Evolutionary conservation across 2,888 invertebrate genomes (phyloP).

Genomic region (Clanis bilineata): DNA sequence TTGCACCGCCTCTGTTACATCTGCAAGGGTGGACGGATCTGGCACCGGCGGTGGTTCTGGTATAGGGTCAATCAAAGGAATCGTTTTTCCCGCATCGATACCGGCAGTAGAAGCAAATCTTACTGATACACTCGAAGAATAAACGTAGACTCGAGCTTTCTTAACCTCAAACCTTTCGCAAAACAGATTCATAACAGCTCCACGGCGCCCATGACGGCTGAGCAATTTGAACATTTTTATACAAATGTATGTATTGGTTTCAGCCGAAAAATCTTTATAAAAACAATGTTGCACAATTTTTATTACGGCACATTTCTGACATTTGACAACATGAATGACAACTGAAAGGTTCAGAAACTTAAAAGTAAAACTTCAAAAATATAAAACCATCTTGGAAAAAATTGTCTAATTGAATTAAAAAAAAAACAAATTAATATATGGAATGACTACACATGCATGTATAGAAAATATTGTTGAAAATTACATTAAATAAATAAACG

Average conservation of each 20-base stretch:
- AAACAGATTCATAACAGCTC: slow-evolving; percentile 62
- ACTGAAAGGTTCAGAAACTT: no score
- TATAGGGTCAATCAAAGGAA: slow-evolving; percentile 57
- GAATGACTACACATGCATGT: no score
- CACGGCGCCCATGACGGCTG: slow-evolving; percentile 64
- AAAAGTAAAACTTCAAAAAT: no score
- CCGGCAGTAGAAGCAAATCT: slow-evolving; percentile 62
- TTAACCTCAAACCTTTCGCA: slow-evolving; percentile 76
- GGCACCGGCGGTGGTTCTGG: slow-evolving; percentile 76
- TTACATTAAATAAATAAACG: no score
- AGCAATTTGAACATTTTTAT: slow-evolving; percentile 68
- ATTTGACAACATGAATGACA: no score
- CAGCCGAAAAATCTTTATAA: slow-evolving; percentile 16
- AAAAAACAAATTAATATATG: no score
- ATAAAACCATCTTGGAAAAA: no score
- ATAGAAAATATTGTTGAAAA: no score
- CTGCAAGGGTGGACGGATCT: slow-evolving; percentile 52
- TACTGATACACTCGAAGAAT: slow-evolving; percentile 61
- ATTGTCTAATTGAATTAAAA: no score
- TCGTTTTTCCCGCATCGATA: slow-evolving; percentile 51
- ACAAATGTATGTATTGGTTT: slow-evolving; percentile 10
- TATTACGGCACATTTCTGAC: slow-evolving; percentile 50
- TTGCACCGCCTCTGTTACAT: slow-evolving; percentile 62
- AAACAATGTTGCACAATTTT: slow-evolving; percentile 28
- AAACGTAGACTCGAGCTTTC: slow-evolving; percentile 68